A percentile compares a stretch with the other conserved stretches of the same genome.
These are phyloP conservation scores for Dicyrtomina minuta DNA, from an alignment of 2,888 invertebrate genomes.

Conservation along the genomic window DNA sequence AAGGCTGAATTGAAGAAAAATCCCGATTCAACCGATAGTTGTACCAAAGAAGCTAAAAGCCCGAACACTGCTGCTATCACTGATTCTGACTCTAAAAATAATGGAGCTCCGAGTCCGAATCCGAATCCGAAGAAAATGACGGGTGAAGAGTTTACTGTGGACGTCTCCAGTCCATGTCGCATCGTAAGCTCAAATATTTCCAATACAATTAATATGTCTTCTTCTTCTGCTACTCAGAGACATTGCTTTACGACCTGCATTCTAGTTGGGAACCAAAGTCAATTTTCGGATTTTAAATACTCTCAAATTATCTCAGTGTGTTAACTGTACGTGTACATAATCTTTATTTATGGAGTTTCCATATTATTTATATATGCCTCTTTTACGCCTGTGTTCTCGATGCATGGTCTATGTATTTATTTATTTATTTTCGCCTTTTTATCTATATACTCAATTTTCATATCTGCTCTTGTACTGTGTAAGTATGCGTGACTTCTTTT, in stretches of 20 bases:
- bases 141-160: constrained; percentile 50
- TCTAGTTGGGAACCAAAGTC: constrained; percentile 5
- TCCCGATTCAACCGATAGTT: too few species aligned
- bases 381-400: too few species aligned
- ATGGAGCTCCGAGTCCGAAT: background rate
- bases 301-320: constrained; percentile 10
- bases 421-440: too few species aligned
- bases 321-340: too few species aligned
- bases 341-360: too few species aligned
- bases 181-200: constrained; percentile 44
- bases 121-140: constrained; percentile 3
- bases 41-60: background rate
- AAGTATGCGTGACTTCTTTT: too few species aligned
- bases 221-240: background rate
- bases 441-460: too few species aligned
- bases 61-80: background rate
- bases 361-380: too few species aligned
- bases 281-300: too few species aligned
- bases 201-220: constrained; percentile 17
- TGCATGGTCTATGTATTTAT: too few species aligned
- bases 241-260: constrained; percentile 23
- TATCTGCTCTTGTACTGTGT: too few species aligned
- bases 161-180: constrained; percentile 51
- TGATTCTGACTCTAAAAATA: too few species aligned
- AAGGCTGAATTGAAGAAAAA: background rate